A percentile compares a stretch with the other conserved stretches of the same genome.
Conservation (phyloP, 2,797 vertebrate species). For the Micromesistius poutassou region DNA sequence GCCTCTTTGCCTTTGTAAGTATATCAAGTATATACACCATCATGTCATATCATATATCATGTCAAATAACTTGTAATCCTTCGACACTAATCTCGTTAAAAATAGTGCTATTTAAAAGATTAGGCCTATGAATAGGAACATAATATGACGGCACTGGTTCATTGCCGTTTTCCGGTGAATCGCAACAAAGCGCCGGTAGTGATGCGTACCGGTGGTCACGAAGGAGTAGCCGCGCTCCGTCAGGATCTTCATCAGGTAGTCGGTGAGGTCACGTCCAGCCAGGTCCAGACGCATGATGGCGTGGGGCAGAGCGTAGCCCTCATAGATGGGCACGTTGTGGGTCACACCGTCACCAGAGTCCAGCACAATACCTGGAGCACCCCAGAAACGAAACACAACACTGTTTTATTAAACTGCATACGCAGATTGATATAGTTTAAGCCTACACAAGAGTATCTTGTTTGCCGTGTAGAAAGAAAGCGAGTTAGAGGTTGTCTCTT, state of each 20-base stretch:
- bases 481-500: neutral
- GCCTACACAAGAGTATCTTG: neutral
- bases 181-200: neutral
- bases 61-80: neutral
- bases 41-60: too few relatives aligned
- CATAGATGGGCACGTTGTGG: constrained; percentile 98
- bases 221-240: constrained; percentile 97
- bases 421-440: neutral
- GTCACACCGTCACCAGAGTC: constrained; percentile 98
- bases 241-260: constrained; percentile 99
- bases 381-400: neutral
- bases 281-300: constrained; percentile 98
- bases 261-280: constrained; percentile 94
- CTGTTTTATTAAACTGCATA: neutral
- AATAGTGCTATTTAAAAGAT: too few relatives aligned
- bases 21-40: too few relatives aligned
- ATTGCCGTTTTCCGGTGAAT: too few relatives aligned
- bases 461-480: neutral
- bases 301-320: constrained; percentile 95
- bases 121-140: too few relatives aligned
- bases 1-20: too few relatives aligned
- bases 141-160: too few relatives aligned
- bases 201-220: constrained; percentile 85
- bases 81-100: too few relatives aligned
- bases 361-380: constrained; percentile 85